phyloP scores from a whole-genome alignment of 2,797 vertebrate genomes.

The Gymnothorax javanicus region DNA sequence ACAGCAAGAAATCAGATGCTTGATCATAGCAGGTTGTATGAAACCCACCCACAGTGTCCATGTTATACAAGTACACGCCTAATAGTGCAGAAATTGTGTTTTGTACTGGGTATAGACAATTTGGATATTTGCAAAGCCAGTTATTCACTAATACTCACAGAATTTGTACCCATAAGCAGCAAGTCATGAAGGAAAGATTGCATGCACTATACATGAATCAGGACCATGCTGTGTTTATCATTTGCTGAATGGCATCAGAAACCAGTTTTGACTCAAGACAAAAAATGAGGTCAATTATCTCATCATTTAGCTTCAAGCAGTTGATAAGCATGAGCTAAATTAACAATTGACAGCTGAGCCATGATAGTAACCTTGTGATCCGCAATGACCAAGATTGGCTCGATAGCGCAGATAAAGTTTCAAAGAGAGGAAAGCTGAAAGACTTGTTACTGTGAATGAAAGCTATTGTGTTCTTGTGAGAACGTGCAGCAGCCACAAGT shows the following conservation, averaged over 20 bases:
- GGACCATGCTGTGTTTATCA: no score
- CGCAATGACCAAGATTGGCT: no score
- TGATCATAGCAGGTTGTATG: background rate
- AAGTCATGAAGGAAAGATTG: background rate
- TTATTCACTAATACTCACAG: no score
- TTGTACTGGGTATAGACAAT: background rate
- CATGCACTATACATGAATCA: background rate
- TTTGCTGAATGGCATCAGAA: no score
- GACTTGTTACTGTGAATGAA: background rate
- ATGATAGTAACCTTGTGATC: background rate
- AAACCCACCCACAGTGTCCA: background rate
- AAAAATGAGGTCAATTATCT: background rate
- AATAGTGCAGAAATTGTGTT: background rate
- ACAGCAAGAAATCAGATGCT: background rate
- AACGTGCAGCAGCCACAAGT: background rate
- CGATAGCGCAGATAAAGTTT: background rate
- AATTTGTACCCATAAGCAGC: background rate
- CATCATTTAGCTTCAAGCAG: background rate
- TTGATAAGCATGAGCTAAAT: no score
- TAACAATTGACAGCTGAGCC: background rate
- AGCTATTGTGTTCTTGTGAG: background rate
- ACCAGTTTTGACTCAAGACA: background rate
- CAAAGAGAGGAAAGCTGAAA: background rate
- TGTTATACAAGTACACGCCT: background rate
- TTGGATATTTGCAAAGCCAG: background rate